Percentiles rank a stretch among this genome's conserved stretches.
Conservation (phyloP, 2,797 vertebrate genomes). For the Sebastes trivittatus region DNA sequence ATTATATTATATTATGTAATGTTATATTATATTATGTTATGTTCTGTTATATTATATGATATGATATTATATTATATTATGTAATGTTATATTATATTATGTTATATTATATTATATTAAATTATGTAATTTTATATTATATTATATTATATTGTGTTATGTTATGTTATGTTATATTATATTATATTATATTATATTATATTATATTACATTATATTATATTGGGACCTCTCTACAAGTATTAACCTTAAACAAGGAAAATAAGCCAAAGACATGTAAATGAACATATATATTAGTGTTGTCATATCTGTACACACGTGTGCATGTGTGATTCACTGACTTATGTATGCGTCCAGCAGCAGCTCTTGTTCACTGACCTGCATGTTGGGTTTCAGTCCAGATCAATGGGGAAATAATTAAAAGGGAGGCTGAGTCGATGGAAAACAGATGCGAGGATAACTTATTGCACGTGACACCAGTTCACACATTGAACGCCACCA, state of each 20-base stretch:
- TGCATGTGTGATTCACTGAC: neutral
- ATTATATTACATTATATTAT: accelerated
- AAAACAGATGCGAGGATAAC: conserved; percentile 61
- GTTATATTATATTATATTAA: no score
- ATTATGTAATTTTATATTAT: no score
- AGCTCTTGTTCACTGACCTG: conserved; percentile 66
- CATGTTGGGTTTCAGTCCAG: conserved; percentile 39
- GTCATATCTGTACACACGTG: neutral
- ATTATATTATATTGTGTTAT: no score
- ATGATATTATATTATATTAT: no score
- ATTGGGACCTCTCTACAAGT: no score
- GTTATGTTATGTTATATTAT: accelerated
- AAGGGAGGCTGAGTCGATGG: conserved; percentile 62
- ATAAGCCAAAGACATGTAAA: no score
- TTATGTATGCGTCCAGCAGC: neutral
- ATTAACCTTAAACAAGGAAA: no score
- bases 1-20: no score
- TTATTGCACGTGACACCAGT: conserved; percentile 44
- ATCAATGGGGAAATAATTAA: conserved; percentile 85
- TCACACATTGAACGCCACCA: conserved; percentile 33
- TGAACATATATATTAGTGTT: neutral
- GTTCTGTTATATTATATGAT: no score
- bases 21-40: no score
- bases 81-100: no score
- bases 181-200: accelerated